Evolutionary conservation across 2,113 vertebrate genomes (phyloP).

Genomic region (Butorides virescens): DNA sequence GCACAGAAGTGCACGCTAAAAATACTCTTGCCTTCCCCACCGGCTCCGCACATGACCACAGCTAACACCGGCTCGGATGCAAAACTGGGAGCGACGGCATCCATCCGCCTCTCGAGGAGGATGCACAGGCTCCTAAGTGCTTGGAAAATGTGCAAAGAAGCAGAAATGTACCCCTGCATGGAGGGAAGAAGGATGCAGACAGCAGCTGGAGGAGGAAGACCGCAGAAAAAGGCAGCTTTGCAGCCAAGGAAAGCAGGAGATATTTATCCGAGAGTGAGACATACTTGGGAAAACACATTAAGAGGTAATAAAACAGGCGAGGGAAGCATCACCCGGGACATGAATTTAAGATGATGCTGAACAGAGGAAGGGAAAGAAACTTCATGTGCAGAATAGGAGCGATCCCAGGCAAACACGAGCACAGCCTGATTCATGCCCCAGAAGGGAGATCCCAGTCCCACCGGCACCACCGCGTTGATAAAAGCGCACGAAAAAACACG

Average conservation of each 20-base stretch:
- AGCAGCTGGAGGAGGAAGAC: neutral
- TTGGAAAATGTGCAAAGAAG: neutral
- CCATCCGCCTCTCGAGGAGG: neutral
- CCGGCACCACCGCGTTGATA: neutral
- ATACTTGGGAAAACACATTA: neutral
- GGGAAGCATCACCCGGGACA: neutral
- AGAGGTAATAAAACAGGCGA: neutral
- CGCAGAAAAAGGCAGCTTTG: neutral
- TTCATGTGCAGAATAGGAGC: neutral
- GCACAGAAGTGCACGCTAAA: constrained; percentile 19
- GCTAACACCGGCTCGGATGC: neutral
- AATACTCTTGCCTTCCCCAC: constrained; percentile 29
- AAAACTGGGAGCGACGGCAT: neutral
- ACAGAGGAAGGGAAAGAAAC: neutral
- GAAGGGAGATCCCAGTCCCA: neutral
- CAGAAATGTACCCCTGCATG: neutral
- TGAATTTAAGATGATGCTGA: constrained; percentile 30
- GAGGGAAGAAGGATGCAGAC: neutral
- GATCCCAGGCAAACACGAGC: fast-evolving
- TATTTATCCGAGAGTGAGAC: fast-evolving
- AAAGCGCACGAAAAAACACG: fast-evolving
- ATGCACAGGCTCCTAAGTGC: neutral
- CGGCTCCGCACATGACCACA: neutral
- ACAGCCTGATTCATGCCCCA: constrained; percentile 2
- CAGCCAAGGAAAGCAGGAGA: neutral